Evolutionary conservation across 2,888 invertebrate species (phyloP), one percentile per base, ranked within the genome.

Genomic region (Eubasilissa splendida): DNA sequence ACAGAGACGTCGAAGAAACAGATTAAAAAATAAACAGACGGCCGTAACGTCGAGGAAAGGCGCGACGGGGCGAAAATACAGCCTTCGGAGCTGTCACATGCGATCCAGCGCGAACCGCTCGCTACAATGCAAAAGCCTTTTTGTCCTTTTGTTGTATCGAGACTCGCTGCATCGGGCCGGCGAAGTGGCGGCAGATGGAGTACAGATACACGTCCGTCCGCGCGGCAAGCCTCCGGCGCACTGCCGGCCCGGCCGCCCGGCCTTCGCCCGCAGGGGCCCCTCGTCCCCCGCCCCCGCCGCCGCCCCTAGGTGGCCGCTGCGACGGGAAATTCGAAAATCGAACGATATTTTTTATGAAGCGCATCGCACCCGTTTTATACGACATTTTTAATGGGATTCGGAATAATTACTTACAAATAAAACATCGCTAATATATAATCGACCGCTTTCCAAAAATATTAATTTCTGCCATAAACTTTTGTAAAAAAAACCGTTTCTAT

Each of bases 211-310:
- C 79, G 79, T 68, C 79, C 79, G 79, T 79, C 68, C 68, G 68
- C 68, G 58, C 68, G 22, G 75, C 74, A 31, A 52, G 74, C 79
- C 75, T 75, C 68, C 79, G 79, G 79, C 79, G 60, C 58, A 79
- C 79, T 79, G 53, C 63, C 56, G 60, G 63, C 52, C 14, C 59
- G 12, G 42, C 52, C 22, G 14, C 10, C 63, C 33, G 10, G 73
- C 58, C 73, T 12, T 58, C n/a, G 58, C 22, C 59, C 8, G 42
- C 58, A 56, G 4, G 70, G 65, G 68, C 68, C 52, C 68, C 79
- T 52, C 75, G 59, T n/a, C 58, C 65, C 75, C 54, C 22, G 7
- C 59, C 12, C 7, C 1, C 53, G 2, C n/a, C 14, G n/a, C 31
- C 22, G 1, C 42, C 73, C 58, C 50, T 4, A 10, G 12, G 31